Percentiles rank a stretch among this genome's conserved stretches.
These are phyloP conservation scores for Scaeva pyrastri DNA, from an alignment of 2,888 invertebrate species.

Conservation along the genomic window DNA sequence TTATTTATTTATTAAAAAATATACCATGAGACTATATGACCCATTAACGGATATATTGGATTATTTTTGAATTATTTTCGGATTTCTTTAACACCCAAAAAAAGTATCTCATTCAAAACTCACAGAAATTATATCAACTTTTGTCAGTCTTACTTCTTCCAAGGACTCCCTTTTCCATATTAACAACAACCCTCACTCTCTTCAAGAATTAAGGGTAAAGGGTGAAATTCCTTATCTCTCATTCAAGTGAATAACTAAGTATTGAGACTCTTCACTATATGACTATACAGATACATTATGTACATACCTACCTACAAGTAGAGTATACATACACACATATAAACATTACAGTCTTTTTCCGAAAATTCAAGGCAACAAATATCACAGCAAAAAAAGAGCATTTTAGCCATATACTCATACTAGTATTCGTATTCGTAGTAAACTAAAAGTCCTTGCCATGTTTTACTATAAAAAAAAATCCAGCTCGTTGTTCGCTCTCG, in stretches of 20 bases:
- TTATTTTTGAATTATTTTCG: conserved; percentile 61
- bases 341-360: conserved; percentile 36
- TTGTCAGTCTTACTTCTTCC: conserved; percentile 23
- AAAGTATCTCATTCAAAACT: conserved; percentile 19
- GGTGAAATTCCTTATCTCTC: conserved; percentile 67
- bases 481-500: conserved; percentile 19
- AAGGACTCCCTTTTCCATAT: conserved; percentile 60
- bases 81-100: conserved; percentile 16
- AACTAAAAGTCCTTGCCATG: conserved; percentile 34
- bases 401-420: neutral
- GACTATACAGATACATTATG: neutral
- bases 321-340: neutral
- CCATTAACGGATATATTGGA: conserved; percentile 71
- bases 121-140: conserved; percentile 53
- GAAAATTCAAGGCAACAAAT: conserved; percentile 61
- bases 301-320: neutral
- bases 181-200: conserved; percentile 7
- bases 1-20: conserved; percentile 53
- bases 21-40: conserved; percentile 56
- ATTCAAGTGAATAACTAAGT: conserved; percentile 72
- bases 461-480: neutral
- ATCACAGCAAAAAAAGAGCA: conserved; percentile 36
- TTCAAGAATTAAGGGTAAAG: conserved; percentile 47
- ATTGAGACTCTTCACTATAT: conserved; percentile 60
- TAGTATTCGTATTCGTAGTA: conserved; percentile 21